These are phyloP conservation scores for Lepus americanus DNA, from an alignment of 2,113 vertebrate genomes.

Conservation along the genomic window DNA sequence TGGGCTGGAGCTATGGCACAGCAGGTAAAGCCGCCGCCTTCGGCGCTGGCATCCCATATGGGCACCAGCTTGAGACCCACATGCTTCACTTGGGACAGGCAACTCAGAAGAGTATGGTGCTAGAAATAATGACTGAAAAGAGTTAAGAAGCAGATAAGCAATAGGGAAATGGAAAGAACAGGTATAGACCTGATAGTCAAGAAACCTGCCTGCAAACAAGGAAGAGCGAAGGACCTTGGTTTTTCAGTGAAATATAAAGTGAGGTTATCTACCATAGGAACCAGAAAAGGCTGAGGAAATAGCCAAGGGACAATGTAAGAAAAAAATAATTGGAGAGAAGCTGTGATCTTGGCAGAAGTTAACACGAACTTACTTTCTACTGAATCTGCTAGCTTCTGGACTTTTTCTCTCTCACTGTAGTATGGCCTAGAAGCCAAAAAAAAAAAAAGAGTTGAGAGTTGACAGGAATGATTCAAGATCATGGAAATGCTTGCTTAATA, in stretches of 20 bases:
- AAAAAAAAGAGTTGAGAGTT: constrained; percentile 44
- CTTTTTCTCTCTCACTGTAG: constrained; percentile 46
- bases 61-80: no score
- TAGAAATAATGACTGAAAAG: constrained; percentile 1
- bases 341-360: constrained; percentile 35
- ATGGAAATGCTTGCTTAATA: constrained; percentile 13
- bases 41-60: no score
- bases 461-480: constrained; percentile 12
- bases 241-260: constrained; percentile 55
- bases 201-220: constrained; percentile 18
- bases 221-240: constrained; percentile 6
- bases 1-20: background rate
- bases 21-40: no score
- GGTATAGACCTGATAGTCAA: background rate
- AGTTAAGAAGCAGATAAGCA: constrained; percentile 57
- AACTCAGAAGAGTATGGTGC: background rate
- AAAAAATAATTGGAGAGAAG: constrained; percentile 25
- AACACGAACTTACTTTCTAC: constrained; percentile 18
- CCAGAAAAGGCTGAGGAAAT: background rate
- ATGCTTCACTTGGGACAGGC: background rate
- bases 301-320: constrained; percentile 17
- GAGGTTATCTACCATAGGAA: background rate
- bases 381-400: background rate
- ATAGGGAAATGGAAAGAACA: constrained; percentile 21
- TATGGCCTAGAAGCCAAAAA: constrained; percentile 51